Evolutionary conservation across 2,888 invertebrate species (phyloP), one percentile per base, ranked within the genome.

Genomic region (Hydroisotoma schaefferi): DNA sequence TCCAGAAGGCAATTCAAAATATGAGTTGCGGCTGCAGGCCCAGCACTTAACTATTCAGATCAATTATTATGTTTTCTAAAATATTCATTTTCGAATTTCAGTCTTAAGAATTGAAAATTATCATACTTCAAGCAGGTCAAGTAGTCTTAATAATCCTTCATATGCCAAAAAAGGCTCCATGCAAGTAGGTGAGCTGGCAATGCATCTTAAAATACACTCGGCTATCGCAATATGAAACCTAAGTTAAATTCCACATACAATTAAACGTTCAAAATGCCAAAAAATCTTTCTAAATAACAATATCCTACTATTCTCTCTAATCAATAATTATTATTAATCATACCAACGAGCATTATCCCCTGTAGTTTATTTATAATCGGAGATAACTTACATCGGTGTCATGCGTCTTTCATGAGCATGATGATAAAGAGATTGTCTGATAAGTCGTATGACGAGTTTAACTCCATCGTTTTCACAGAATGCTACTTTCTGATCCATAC

Each of bases 41-140:
- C 57, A 4, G 60, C 65, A 15, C 67, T 58, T 27, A 68, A 54
- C 69, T 71, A 37, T 4, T 22, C 6, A 1, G 26, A 40, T 46
- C 4, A 54, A 10, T 51, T 15, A 37, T 15, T 26, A 25, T 20
- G 18, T 5, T 51, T 51, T 33, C 29, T 6, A 51, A 26, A 5
- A 26, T 28, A 51, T 51, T 51, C 15, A 12, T 12, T 37, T 52
- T 38, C 18, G 23, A 6, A n/a, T 51, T n/a, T 28, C 48, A 28
- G 49, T 10, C 28, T 27, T 29, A 15, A 15, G 33, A 33, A 33
- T 33, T 10, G 8, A n/a, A 15, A 15, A 20, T 15, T 43, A 6
- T 6, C 43, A 4, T 28, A 71, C 69, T 57, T 70, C 70, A 4
- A 72, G 51, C 20, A 70, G 28, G 37, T 72, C 72, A 43, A 72